Percentiles rank a stretch among this genome's conserved stretches.
Evolutionary conservation across 2,888 invertebrate genomes (phyloP).

Genomic region (Aleiodes leptofemur): DNA sequence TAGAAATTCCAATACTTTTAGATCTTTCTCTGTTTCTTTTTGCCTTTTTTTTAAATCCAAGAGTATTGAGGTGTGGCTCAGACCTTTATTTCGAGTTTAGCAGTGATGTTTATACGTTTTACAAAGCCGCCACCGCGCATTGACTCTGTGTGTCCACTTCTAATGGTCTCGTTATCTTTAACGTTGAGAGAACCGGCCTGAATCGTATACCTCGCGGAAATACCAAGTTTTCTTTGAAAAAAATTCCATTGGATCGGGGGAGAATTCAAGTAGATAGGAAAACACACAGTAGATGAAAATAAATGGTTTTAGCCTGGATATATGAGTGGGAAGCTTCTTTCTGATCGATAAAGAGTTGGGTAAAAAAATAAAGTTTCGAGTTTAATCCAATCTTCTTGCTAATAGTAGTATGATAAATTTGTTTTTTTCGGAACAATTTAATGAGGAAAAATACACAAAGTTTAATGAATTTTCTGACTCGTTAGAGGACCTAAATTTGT

Average conservation of each 20-base stretch:
- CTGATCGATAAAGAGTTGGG: too few species aligned
- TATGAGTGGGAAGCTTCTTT: too few species aligned
- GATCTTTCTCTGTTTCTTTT: not conserved
- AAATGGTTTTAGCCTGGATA: not conserved
- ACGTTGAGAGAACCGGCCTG: slow-evolving; percentile 32
- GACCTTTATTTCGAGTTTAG: slow-evolving; percentile 12
- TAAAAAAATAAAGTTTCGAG: too few species aligned
- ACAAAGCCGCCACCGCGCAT: not conserved
- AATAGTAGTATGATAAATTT: too few species aligned
- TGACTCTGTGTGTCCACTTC: slow-evolving; percentile 47
- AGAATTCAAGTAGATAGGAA: not conserved
- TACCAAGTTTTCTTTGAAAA: slow-evolving; percentile 38
- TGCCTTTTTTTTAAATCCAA: not conserved
- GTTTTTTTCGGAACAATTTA: too few species aligned
- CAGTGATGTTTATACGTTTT: slow-evolving; percentile 25
- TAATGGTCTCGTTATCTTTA: slow-evolving; percentile 58
- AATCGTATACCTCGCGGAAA: slow-evolving; percentile 36
- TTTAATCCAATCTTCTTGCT: too few species aligned
- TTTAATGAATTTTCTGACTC: not conserved
- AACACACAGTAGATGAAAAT: not conserved
- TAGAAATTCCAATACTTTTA: not conserved
- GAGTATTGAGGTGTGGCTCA: slow-evolving; percentile 33
- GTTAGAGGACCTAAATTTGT: not conserved
- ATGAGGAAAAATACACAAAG: too few species aligned
- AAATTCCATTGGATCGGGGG: slow-evolving; percentile 26